Evolutionary conservation across 2,113 vertebrate species (phyloP).

Genomic region (Callopanchax toddi): DNA sequence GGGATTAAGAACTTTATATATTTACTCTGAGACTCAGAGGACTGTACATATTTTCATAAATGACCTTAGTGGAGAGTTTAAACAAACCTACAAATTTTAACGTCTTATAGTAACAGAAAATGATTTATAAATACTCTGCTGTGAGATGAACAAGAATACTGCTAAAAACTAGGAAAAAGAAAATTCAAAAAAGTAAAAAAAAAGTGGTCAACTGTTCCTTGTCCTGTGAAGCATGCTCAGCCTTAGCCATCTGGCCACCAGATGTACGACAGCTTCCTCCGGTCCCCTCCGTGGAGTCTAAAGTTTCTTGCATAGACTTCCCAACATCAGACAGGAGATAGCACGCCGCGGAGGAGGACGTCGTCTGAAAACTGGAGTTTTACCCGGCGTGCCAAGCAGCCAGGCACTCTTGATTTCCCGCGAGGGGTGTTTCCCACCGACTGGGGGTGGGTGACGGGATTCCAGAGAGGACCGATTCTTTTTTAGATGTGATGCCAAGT

Average conservation of each 20-base stretch:
- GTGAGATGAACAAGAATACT: not conserved
- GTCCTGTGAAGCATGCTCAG: slow-evolving; percentile 49
- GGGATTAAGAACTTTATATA: slow-evolving; percentile 21
- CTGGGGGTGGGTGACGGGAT: slow-evolving; percentile 32
- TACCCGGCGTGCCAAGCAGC: slow-evolving; percentile 43
- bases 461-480: slow-evolving; percentile 45
- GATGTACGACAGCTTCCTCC: slow-evolving; percentile 64
- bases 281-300: slow-evolving; percentile 44
- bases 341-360: slow-evolving; percentile 23
- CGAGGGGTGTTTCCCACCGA: slow-evolving; percentile 59
- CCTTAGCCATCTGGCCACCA: slow-evolving; percentile 74
- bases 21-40: slow-evolving; percentile 30
- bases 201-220: slow-evolving; percentile 32
- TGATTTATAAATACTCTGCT: slow-evolving; percentile 5
- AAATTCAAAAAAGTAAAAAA: not conserved
- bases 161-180: not conserved
- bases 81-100: slow-evolving; percentile 64
- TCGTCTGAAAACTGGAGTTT: slow-evolving; percentile 5
- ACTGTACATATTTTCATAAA: slow-evolving; percentile 49
- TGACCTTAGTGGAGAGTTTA: slow-evolving; percentile 56
- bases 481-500: slow-evolving; percentile 69
- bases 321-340: slow-evolving; percentile 43
- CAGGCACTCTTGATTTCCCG: slow-evolving; percentile 40
- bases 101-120: slow-evolving; percentile 41
- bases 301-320: slow-evolving; percentile 38